A percentile compares a stretch with the other conserved stretches of the same genome.
Evolutionary conservation across 2,113 vertebrate species (phyloP).

Genomic region (Nothobranchius furzeri): DNA sequence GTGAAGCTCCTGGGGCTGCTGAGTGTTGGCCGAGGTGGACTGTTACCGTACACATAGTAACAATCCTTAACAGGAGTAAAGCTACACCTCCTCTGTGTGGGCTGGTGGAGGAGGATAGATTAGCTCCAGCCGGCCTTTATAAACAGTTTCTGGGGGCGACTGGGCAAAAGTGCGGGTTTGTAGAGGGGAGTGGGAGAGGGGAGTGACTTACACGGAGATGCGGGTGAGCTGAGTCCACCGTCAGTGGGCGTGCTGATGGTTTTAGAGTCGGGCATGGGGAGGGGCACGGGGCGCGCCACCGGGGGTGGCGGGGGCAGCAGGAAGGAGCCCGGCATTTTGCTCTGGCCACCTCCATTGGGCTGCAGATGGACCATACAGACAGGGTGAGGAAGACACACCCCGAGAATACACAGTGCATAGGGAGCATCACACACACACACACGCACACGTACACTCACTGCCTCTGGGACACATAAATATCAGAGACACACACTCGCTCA

Average conservation of each 20-base stretch:
- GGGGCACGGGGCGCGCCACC: conserved; percentile 96
- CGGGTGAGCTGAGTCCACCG: conserved; percentile 90
- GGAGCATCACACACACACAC: conserved; percentile 42
- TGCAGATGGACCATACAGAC: conserved; percentile 93
- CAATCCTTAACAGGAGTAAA: not conserved
- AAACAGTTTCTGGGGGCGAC: conserved; percentile 45
- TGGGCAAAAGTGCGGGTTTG: conserved; percentile 62
- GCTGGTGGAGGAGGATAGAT: conserved; percentile 12
- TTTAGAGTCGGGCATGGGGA: conserved; percentile 98
- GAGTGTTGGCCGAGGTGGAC: conserved; percentile 45
- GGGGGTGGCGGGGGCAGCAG: conserved; percentile 95
- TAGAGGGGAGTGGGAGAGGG: conserved; percentile 69
- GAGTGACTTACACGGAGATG: conserved; percentile 95
- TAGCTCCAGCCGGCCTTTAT: conserved; percentile 30
- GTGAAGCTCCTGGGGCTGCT: conserved; percentile 62
- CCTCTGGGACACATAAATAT: not conserved
- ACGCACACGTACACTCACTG: conserved; percentile 13
- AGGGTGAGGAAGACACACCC: conserved; percentile 85
- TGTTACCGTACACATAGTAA: conserved; percentile 14
- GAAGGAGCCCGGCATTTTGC: conserved; percentile 96
- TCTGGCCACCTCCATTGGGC: conserved; percentile 96
- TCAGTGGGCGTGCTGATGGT: conserved; percentile 94
- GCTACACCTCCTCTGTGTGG: conserved; percentile 27
- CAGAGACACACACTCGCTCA: conserved; percentile 7
- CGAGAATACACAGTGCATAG: conserved; percentile 70